phyloP scores from a whole-genome alignment of 1,140 invertebrate genomes.

The Linepithema humile region DNA sequence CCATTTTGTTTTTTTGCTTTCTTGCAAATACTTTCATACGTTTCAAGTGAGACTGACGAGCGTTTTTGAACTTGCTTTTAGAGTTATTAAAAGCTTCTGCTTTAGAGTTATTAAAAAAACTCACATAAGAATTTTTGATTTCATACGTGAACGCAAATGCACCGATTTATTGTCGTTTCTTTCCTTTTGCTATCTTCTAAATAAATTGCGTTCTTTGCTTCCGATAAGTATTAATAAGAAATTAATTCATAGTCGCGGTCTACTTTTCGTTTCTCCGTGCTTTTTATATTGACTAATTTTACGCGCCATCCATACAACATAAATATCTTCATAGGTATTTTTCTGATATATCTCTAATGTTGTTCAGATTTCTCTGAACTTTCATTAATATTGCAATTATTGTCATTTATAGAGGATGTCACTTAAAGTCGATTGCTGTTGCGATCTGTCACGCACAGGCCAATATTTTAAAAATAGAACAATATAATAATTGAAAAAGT shows the following conservation, averaged over 20 bases:
- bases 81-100: too few relatives aligned
- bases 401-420: not conserved
- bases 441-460: too few relatives aligned
- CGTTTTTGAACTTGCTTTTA: not conserved
- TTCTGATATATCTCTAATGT: not conserved
- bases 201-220: not conserved
- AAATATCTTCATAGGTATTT: not conserved
- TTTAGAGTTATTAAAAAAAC: constrained; percentile 8
- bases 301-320: not conserved
- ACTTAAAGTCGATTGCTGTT: too few relatives aligned
- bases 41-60: constrained; percentile 63
- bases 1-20: constrained; percentile 74
- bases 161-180: not conserved
- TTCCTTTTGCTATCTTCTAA: not conserved
- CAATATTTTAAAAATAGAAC: too few relatives aligned
- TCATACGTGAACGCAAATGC: not conserved
- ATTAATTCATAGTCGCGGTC: not conserved
- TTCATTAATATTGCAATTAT: not conserved
- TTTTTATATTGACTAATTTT: not conserved
- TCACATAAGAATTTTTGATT: not conserved
- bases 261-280: not conserved
- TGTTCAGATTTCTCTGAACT: not conserved
- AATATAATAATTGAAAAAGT: too few relatives aligned
- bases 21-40: constrained; percentile 80
- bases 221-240: not conserved